These are phyloP conservation scores for Reticulitermes lucifugus DNA, from an alignment of 2,888 invertebrate species.

Conservation along the genomic window DNA sequence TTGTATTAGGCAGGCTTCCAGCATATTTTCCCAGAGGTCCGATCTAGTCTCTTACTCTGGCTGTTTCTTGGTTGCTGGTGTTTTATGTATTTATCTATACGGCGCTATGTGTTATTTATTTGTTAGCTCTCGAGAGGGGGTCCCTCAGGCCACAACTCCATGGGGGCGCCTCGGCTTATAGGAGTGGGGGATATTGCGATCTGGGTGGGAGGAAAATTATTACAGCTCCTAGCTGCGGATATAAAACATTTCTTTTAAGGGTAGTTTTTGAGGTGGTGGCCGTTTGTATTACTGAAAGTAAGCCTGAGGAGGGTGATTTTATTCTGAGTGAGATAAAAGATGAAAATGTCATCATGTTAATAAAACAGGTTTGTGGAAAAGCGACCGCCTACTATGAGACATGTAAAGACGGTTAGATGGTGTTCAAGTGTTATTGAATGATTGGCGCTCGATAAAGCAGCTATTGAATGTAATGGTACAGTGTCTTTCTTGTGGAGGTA, in stretches of 20 bases:
- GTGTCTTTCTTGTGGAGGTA: too few relatives aligned
- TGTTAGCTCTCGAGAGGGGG: slow-evolving; percentile 40
- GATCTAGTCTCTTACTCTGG: not conserved
- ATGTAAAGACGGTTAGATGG: too few relatives aligned
- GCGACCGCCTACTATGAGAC: too few relatives aligned
- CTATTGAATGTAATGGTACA: too few relatives aligned
- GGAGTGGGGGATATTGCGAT: slow-evolving; percentile 16
- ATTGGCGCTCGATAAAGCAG: too few relatives aligned
- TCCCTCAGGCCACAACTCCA: slow-evolving; percentile 38
- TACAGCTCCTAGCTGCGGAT: slow-evolving; percentile 35
- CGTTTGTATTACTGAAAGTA: not conserved
- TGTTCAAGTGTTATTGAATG: too few relatives aligned
- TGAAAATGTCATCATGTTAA: not conserved
- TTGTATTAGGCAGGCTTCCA: slow-evolving; percentile 24
- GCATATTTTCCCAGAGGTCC: slow-evolving; percentile 41
- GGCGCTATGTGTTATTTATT: slow-evolving; percentile 40
- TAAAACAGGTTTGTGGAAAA: too few relatives aligned
- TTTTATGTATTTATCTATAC: slow-evolving; percentile 42
- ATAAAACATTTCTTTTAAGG: slow-evolving; percentile 39
- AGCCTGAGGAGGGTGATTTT: not conserved
- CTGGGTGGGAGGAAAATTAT: slow-evolving; percentile 33
- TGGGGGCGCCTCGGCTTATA: slow-evolving; percentile 24
- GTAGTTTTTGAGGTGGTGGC: slow-evolving; percentile 6
- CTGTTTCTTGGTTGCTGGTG: slow-evolving; percentile 16
- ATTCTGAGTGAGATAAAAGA: not conserved